Percentiles rank a stretch among this genome's conserved stretches.
Evolutionary conservation across 2,797 vertebrate species (phyloP).

Genomic region (Argentina silus): DNA sequence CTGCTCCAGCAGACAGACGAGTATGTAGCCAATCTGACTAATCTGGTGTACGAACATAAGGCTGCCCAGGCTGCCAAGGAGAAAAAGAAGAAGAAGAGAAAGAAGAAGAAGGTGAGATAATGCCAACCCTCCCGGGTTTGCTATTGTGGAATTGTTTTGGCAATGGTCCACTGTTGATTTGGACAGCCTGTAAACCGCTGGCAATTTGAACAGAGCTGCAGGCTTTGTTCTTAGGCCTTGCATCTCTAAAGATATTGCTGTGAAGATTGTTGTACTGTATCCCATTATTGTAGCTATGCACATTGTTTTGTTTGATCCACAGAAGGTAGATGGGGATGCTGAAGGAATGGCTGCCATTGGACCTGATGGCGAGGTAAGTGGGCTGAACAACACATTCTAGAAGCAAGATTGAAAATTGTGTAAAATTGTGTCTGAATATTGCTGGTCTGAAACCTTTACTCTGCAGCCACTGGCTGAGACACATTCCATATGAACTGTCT

Average conservation of each 20-base stretch:
- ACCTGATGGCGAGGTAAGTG: constrained; percentile 93
- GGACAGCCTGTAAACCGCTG: too few species aligned
- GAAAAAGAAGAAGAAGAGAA: constrained; percentile 92
- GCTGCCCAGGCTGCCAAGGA: constrained; percentile 97
- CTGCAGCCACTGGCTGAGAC: too few species aligned
- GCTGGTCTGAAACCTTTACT: not conserved
- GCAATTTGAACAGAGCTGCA: too few species aligned
- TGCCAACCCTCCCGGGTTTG: not conserved
- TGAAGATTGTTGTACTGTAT: not conserved
- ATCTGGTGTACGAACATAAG: constrained; percentile 95
- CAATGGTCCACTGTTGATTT: too few species aligned
- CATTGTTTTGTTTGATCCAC: constrained; percentile 45
- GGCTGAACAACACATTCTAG: not conserved
- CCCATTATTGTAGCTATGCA: not conserved
- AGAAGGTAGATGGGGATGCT: constrained; percentile 90
- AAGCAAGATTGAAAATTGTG: not conserved
- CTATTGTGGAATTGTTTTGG: too few species aligned
- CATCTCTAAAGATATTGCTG: not conserved
- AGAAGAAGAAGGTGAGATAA: constrained; percentile 86
- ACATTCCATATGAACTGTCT: not conserved
- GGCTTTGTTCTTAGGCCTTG: too few species aligned
- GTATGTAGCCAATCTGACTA: constrained; percentile 95
- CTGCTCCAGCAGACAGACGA: constrained; percentile 95
- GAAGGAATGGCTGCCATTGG: constrained; percentile 90
- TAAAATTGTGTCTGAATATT: constrained; percentile 3